phyloP scores from a whole-genome alignment of 1,140 invertebrate species.

The Oncopodura yosiiana region DNA sequence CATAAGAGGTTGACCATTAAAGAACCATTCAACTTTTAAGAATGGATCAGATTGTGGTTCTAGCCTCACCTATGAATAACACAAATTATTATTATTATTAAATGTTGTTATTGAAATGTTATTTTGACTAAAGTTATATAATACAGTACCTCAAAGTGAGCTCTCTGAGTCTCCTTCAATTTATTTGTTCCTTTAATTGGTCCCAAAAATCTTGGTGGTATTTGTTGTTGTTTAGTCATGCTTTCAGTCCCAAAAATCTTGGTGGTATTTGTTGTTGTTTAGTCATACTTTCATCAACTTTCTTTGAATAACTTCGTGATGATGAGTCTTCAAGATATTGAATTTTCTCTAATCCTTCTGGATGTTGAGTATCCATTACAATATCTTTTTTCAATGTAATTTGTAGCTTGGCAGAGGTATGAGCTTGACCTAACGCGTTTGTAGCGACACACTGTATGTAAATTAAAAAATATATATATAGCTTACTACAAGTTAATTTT shows the following conservation, averaged over 20 bases:
- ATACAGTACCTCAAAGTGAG: conserved; percentile 84
- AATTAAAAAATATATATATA: no score
- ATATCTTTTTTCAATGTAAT: conserved; percentile 77
- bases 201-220: conserved; percentile 69
- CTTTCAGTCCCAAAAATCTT: not conserved
- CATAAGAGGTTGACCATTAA: conserved; percentile 73
- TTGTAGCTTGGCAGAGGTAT: conserved; percentile 75
- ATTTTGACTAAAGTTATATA: not conserved
- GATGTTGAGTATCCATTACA: conserved; percentile 74
- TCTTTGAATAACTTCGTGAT: conserved; percentile 20
- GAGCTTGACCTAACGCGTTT: conserved; percentile 77
- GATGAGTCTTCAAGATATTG: conserved; percentile 76
- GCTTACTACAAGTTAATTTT: no score
- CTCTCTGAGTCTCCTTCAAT: conserved; percentile 88
- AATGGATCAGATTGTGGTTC: conserved; percentile 84
- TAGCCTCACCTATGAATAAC: conserved; percentile 46
- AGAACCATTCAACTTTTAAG: conserved; percentile 78
- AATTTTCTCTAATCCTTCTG: conserved; percentile 75
- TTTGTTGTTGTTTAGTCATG: conserved; percentile 6
- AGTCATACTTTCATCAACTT: conserved; percentile 1
- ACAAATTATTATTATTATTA: not conserved
- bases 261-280: conserved; percentile 4
- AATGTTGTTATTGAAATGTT: not conserved
- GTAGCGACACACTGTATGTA: conserved; percentile 80
- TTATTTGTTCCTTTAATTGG: conserved; percentile 81